Evolutionary conservation across 2,797 vertebrate species (phyloP).

Genomic region (Microhierax caerulescens): DNA sequence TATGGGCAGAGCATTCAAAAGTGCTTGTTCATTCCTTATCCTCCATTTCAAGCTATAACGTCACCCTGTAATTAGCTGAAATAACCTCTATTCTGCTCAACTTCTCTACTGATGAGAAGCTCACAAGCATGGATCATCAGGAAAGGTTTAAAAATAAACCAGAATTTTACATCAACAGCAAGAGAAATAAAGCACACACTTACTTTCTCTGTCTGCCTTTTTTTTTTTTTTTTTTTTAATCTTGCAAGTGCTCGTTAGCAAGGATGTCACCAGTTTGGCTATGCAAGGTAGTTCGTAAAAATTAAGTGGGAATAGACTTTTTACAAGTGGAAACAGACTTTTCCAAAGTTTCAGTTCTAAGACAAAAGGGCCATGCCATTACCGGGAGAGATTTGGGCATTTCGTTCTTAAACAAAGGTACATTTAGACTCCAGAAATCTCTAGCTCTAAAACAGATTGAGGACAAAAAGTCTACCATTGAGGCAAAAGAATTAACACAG

Average conservation of each 20-base stretch:
- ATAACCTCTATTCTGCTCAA: conserved; percentile 32
- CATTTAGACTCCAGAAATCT: not conserved
- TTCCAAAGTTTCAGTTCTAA: not conserved
- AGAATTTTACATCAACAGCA: not conserved
- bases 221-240: not conserved
- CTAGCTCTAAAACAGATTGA: not conserved
- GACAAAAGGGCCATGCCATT: not conserved
- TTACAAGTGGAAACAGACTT: not conserved
- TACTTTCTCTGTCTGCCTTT: not conserved
- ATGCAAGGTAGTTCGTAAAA: not conserved
- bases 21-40: conserved; percentile 20
- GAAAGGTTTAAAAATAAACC: conserved; percentile 43
- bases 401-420: not conserved
- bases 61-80: conserved; percentile 50
- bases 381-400: not conserved
- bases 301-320: not conserved
- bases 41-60: conserved; percentile 20
- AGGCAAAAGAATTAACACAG: not conserved
- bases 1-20: not conserved
- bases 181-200: not conserved
- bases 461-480: not conserved
- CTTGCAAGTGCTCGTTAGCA: not conserved
- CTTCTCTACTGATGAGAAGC: not conserved
- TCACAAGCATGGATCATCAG: not conserved
- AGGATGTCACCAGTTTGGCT: not conserved